These are phyloP conservation scores for Leptinotarsa peninsularis DNA, from an alignment of 2,888 invertebrate species.

Conservation along the genomic window DNA sequence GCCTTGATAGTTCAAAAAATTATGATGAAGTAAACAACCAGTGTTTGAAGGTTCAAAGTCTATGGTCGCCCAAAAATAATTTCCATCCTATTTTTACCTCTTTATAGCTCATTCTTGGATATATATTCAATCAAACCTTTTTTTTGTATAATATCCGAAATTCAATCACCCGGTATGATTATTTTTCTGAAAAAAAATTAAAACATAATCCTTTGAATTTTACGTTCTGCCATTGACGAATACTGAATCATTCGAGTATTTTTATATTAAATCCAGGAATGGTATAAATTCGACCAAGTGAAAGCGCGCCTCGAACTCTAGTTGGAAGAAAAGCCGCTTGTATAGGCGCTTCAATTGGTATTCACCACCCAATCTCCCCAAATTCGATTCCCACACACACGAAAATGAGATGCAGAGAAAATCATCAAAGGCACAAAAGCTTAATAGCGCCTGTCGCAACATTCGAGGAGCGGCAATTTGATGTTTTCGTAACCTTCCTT, in stretches of 20 bases:
- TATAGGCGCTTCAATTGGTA: slow-evolving; percentile 64
- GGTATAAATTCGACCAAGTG: slow-evolving; percentile 45
- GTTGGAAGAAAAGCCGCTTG: slow-evolving; percentile 59
- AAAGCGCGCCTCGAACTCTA: slow-evolving; percentile 39
- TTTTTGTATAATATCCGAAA: too few relatives aligned
- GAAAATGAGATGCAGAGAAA: slow-evolving; percentile 68
- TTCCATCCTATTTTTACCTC: too few relatives aligned
- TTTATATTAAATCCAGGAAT: slow-evolving; percentile 52
- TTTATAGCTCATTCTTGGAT: too few relatives aligned
- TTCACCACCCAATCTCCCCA: slow-evolving; percentile 66
- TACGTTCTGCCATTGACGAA: neutral
- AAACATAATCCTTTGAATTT: too few relatives aligned
- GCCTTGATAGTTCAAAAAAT: too few relatives aligned
- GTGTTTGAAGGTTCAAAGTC: too few relatives aligned
- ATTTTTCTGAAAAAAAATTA: too few relatives aligned
- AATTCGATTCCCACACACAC: slow-evolving; percentile 66
- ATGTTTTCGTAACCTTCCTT: slow-evolving; percentile 30
- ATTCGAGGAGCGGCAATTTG: slow-evolving; percentile 31
- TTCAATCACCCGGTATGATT: too few relatives aligned
- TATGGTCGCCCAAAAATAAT: too few relatives aligned
- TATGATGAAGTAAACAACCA: too few relatives aligned
- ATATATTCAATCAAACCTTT: too few relatives aligned
- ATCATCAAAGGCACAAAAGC: slow-evolving; percentile 68
- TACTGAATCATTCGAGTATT: neutral
- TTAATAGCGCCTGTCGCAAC: slow-evolving; percentile 60